phyloP scores from a whole-genome alignment of 2,113 vertebrate species.

The Cottus gobio region DNA sequence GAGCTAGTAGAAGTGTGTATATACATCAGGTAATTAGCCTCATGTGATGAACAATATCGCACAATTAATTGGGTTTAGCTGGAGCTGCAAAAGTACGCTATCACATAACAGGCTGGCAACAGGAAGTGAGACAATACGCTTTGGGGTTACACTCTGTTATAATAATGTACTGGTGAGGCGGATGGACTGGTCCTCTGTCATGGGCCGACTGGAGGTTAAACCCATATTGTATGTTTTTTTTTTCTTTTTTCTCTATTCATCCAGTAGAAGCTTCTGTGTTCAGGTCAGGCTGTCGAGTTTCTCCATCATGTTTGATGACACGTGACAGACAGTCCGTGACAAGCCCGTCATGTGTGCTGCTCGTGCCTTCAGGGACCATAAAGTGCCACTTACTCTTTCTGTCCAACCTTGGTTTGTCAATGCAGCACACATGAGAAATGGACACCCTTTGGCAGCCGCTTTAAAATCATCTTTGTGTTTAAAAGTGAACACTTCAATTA shows the following conservation, averaged over 20 bases:
- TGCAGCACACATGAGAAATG: constrained; percentile 16
- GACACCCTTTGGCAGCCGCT: not conserved
- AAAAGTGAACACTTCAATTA: not conserved
- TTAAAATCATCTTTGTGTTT: not conserved
- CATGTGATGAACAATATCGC: not conserved
- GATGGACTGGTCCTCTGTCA: constrained; percentile 32
- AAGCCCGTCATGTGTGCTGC: constrained; percentile 43
- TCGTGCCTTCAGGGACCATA: constrained; percentile 54
- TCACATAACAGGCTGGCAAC: not conserved
- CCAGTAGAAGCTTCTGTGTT: constrained; percentile 18
- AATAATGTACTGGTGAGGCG: constrained; percentile 39
- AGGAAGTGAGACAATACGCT: not conserved
- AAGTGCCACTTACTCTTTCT: constrained; percentile 46
- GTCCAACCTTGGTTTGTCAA: constrained; percentile 44
- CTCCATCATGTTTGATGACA: constrained; percentile 64
- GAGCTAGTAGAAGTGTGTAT: not conserved
- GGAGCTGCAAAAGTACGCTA: not conserved
- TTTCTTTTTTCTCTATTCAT: constrained; percentile 13
- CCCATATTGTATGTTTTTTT: not conserved
- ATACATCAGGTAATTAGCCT: not conserved
- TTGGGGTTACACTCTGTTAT: constrained; percentile 25
- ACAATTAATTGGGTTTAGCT: not conserved
- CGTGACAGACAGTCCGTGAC: constrained; percentile 58
- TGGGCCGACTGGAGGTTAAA: constrained; percentile 25
- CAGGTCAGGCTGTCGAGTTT: constrained; percentile 30